Evolutionary conservation across 2,888 invertebrate genomes (phyloP).

Genomic region (Dugesia japonica): DNA sequence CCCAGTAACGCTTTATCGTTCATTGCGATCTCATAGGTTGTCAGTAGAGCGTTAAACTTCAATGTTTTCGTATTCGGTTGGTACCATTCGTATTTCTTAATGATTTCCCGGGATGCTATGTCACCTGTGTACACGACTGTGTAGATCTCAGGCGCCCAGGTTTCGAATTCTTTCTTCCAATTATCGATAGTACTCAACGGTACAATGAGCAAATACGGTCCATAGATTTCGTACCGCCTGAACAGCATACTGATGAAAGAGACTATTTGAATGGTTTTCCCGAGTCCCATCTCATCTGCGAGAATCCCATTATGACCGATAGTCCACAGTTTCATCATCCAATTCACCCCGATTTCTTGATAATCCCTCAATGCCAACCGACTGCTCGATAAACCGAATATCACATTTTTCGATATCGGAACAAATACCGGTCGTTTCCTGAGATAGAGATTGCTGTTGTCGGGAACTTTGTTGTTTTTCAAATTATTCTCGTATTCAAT

Average conservation of each 20-base stretch:
- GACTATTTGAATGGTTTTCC: constrained; percentile 86
- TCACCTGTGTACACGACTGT: constrained; percentile 91
- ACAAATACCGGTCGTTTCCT: constrained; percentile 79
- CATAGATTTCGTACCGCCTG: constrained; percentile 73
- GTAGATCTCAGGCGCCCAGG: constrained; percentile 92
- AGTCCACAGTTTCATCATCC: constrained; percentile 85
- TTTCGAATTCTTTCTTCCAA: constrained; percentile 90
- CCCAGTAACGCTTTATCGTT: constrained; percentile 79
- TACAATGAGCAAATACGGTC: constrained; percentile 87
- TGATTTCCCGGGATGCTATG: constrained; percentile 74
- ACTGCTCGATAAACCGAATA: constrained; percentile 63
- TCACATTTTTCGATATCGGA: constrained; percentile 71
- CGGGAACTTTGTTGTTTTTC: constrained; percentile 72
- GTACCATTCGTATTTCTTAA: constrained; percentile 79
- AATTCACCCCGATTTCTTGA: constrained; percentile 94
- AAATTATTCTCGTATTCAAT: constrained; percentile 69
- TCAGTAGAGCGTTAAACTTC: constrained; percentile 85
- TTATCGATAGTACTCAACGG: constrained; percentile 94
- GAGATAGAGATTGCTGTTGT: constrained; percentile 44
- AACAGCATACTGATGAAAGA: constrained; percentile 81
- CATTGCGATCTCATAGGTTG: constrained; percentile 84
- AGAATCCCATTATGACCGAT: constrained; percentile 72
- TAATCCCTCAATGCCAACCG: constrained; percentile 71
- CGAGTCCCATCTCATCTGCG: constrained; percentile 98
- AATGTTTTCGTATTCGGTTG: constrained; percentile 60